These are phyloP conservation scores for Hormiphora californensis DNA, from an alignment of 37 sponge, comb jelly and placozoan species.

Conservation along the genomic window DNA sequence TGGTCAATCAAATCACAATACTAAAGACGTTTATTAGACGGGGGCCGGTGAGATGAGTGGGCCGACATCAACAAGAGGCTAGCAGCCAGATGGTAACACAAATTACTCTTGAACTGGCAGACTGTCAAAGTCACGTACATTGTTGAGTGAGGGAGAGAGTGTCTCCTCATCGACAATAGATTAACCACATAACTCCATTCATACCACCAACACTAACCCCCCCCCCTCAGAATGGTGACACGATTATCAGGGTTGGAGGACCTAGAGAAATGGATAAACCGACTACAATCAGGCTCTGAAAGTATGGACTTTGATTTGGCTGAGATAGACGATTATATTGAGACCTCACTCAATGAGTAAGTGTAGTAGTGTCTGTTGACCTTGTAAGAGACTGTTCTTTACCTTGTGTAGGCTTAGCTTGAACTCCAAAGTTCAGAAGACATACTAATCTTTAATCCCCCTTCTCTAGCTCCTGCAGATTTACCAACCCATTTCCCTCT, in stretches of 20 bases:
- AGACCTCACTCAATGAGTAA: background rate
- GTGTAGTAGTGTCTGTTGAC: background rate
- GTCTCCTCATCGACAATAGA: too few species aligned
- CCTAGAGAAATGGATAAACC: background rate
- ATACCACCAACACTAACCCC: too few species aligned
- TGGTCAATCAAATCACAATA: too few species aligned
- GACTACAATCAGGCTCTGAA: background rate
- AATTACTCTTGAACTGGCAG: too few species aligned
- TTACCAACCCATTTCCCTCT: background rate
- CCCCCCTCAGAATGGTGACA: background rate
- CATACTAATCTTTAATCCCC: background rate
- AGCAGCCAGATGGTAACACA: too few species aligned
- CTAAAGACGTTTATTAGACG: too few species aligned
- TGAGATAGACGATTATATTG: slow-evolving; percentile 11
- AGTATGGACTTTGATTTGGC: background rate
- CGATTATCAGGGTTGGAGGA: background rate
- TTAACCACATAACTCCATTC: too few species aligned
- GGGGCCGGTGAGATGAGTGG: too few species aligned
- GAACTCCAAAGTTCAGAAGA: background rate
- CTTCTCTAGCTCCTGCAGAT: background rate
- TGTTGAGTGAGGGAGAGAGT: too few species aligned
- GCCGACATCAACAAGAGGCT: too few species aligned
- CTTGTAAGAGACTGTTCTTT: background rate
- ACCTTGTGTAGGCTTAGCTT: background rate
- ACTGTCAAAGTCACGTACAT: too few species aligned